A percentile compares a stretch with the other conserved stretches of the same genome.
These are phyloP conservation scores for Etheostoma spectabile DNA, from an alignment of 2,113 vertebrate species.

Conservation along the genomic window DNA sequence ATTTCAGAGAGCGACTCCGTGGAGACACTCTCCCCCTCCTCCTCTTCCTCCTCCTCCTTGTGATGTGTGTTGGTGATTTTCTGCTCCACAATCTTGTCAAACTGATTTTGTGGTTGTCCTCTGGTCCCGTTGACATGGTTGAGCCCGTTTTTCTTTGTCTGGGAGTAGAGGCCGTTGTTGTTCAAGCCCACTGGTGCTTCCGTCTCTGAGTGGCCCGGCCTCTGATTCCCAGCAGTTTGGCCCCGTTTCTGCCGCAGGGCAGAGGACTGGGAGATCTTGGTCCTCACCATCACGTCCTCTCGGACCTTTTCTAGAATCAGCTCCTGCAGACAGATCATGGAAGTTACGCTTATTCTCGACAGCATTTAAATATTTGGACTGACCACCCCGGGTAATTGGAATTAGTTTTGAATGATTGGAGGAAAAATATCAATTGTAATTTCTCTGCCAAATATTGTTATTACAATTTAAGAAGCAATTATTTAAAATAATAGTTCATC, in stretches of 20 bases:
- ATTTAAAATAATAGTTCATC: no score
- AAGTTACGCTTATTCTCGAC: background rate
- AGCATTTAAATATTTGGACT: background rate
- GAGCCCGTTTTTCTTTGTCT: slow-evolving; percentile 48
- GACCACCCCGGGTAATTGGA: background rate
- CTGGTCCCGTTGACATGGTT: background rate
- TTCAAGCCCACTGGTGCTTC: slow-evolving; percentile 36
- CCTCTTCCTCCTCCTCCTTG: slow-evolving; percentile 28
- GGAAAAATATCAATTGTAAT: no score
- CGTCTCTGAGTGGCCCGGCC: slow-evolving; percentile 23
- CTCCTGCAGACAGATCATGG: slow-evolving; percentile 76
- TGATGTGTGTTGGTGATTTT: slow-evolving; percentile 24
- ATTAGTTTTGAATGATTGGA: background rate
- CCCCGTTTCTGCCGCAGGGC: slow-evolving; percentile 82
- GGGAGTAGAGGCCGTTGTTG: slow-evolving; percentile 51
- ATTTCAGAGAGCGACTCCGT: slow-evolving; percentile 66
- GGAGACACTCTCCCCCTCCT: slow-evolving; percentile 41
- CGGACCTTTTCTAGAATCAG: slow-evolving; percentile 88
- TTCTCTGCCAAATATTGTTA: no score
- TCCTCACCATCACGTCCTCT: slow-evolving; percentile 85
- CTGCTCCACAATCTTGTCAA: background rate
- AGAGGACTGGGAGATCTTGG: slow-evolving; percentile 84
- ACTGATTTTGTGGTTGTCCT: background rate
- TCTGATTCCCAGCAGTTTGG: slow-evolving; percentile 29
- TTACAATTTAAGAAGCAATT: no score